Evolutionary conservation across 2,113 vertebrate species (phyloP).

Genomic region (Vulpes ferrilata): DNA sequence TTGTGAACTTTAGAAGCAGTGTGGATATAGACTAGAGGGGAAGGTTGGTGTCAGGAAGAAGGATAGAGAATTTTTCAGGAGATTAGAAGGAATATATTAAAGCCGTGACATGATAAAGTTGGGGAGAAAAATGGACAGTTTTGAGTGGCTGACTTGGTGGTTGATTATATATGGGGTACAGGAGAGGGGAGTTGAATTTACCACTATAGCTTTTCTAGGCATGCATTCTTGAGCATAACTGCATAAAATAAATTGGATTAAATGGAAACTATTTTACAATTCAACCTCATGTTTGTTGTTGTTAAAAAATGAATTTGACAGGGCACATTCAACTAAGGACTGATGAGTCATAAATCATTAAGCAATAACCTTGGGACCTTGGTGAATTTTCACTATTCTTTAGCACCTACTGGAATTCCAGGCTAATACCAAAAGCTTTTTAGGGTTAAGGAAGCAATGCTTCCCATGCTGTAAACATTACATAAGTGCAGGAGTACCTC

Average conservation of each 20-base stretch:
- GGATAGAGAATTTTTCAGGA: neutral
- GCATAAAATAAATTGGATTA: conserved; percentile 82
- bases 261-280: conserved; percentile 78
- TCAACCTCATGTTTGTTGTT: conserved; percentile 74
- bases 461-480: neutral
- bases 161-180: neutral
- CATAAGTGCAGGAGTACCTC: neutral
- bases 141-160: conserved; percentile 9
- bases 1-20: conserved; percentile 12
- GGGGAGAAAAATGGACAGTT: neutral
- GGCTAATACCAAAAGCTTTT: conserved; percentile 45
- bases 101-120: neutral
- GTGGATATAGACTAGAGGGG: neutral
- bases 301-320: conserved; percentile 79
- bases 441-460: conserved; percentile 48
- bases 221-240: conserved; percentile 71
- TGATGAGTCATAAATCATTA: conserved; percentile 76
- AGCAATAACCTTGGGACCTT: conserved; percentile 64
- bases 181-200: neutral
- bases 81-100: neutral
- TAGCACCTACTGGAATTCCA: conserved; percentile 51
- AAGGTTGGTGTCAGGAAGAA: neutral
- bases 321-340: conserved; percentile 67
- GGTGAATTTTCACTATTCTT: conserved; percentile 43
- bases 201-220: neutral